phyloP scores from a whole-genome alignment of 2,113 vertebrate species.

The Pygathrix nemaeus region DNA sequence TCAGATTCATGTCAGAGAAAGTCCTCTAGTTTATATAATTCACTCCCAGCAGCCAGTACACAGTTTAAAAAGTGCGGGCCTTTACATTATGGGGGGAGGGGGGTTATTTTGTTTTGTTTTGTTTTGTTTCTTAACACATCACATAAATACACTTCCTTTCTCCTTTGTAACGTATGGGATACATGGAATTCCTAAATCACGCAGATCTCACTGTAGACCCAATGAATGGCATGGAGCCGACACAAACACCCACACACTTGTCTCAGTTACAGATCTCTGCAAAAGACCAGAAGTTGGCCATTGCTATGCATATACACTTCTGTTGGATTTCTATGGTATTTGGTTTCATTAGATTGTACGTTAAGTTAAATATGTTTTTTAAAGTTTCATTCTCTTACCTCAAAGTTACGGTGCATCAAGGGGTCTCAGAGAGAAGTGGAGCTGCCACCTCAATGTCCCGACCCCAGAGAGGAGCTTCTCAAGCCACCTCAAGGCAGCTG shows the following conservation, averaged over 20 bases:
- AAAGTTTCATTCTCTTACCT: neutral
- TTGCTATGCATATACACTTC: neutral
- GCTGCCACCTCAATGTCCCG: neutral
- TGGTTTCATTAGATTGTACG: neutral
- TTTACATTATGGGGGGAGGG: neutral
- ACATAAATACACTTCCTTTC: constrained; percentile 40
- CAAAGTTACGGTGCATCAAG: neutral
- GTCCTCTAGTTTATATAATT: neutral
- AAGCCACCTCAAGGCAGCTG: constrained; percentile 22
- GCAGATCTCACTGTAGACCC: constrained; percentile 44
- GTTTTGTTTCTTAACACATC: neutral
- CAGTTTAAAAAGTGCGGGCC: neutral
- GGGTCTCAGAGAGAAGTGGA: neutral
- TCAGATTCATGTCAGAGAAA: neutral
- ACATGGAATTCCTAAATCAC: constrained; percentile 34
- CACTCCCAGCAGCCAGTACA: neutral
- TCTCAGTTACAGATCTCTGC: constrained; percentile 4
- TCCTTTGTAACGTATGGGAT: neutral
- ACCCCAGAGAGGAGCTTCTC: neutral
- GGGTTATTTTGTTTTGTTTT: constrained; percentile 3
- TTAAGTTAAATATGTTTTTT: neutral
- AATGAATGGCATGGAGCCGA: constrained; percentile 24
- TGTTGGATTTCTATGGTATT: constrained; percentile 2
- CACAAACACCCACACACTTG: constrained; percentile 60
- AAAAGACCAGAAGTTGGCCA: constrained; percentile 49